Percentiles rank a stretch among this genome's conserved stretches.
phyloP scores from a whole-genome alignment of 2,113 vertebrate species.

The Egretta garzetta region DNA sequence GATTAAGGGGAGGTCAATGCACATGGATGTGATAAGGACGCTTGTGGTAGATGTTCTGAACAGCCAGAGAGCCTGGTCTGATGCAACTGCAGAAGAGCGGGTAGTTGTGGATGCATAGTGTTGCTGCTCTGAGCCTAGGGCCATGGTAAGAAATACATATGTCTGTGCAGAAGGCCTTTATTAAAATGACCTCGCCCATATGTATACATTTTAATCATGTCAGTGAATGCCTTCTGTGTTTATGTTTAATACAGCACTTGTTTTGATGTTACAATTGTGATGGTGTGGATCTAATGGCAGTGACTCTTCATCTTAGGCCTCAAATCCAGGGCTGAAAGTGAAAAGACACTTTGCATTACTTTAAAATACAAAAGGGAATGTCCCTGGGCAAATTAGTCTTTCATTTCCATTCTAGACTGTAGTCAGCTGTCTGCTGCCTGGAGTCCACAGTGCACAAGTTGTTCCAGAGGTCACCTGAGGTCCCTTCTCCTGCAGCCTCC shows the following conservation, averaged over 20 bases:
- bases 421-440: slow-evolving; percentile 60
- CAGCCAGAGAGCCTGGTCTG: not conserved
- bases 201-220: slow-evolving; percentile 57
- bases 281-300: slow-evolving; percentile 43
- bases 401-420: slow-evolving; percentile 61
- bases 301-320: slow-evolving; percentile 50
- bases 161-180: slow-evolving; percentile 39
- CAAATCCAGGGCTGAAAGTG: slow-evolving; percentile 64
- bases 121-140: slow-evolving; percentile 29
- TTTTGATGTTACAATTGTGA: slow-evolving; percentile 70
- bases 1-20: not conserved
- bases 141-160: slow-evolving; percentile 52
- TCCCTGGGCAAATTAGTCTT: slow-evolving; percentile 45
- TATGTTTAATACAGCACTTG: slow-evolving; percentile 46
- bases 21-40: not conserved
- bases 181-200: slow-evolving; percentile 67
- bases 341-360: slow-evolving; percentile 63
- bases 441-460: slow-evolving; percentile 19
- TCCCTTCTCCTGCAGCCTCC: not conserved
- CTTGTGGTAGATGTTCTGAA: not conserved
- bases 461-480: slow-evolving; percentile 45
- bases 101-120: not conserved
- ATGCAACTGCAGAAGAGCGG: slow-evolving; percentile 34
- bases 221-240: slow-evolving; percentile 60
- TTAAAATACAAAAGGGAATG: slow-evolving; percentile 64